Evolutionary conservation across 2,888 invertebrate genomes (phyloP).

Genomic region (Stratiomys singularior): DNA sequence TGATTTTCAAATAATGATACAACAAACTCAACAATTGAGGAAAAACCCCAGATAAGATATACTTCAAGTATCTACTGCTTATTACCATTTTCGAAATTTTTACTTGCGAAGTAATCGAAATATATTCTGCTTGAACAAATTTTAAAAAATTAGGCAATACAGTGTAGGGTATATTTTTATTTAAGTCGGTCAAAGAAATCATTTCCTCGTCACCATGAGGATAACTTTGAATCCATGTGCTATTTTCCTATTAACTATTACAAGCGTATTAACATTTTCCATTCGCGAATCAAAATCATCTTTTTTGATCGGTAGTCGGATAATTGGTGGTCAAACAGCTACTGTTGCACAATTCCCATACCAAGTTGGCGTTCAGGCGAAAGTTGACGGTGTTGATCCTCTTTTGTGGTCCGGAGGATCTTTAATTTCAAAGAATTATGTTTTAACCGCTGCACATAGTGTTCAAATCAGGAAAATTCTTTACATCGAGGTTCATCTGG

Average conservation of each 20-base stretch:
- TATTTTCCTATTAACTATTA: neutral
- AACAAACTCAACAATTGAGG: too few species aligned
- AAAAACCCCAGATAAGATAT: too few species aligned
- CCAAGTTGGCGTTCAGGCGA: slow-evolving; percentile 42
- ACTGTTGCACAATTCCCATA: slow-evolving; percentile 49
- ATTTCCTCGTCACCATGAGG: neutral
- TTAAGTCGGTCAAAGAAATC: too few species aligned
- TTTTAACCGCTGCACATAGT: slow-evolving; percentile 48
- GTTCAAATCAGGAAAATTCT: neutral
- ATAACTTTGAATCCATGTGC: neutral
- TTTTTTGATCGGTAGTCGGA: slow-evolving; percentile 19
- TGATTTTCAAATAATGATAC: too few species aligned
- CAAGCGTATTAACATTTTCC: neutral
- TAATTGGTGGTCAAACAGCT: slow-evolving; percentile 49
- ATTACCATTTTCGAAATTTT: too few species aligned
- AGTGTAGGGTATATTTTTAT: too few species aligned
- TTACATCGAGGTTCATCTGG: slow-evolving; percentile 59
- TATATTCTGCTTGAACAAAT: too few species aligned
- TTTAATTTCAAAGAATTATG: slow-evolving; percentile 41
- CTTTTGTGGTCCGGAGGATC: slow-evolving; percentile 10
- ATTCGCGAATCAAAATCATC: neutral
- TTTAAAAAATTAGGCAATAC: too few species aligned
- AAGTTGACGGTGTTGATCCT: neutral
- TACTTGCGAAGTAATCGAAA: too few species aligned
- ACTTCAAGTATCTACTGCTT: too few species aligned